Evolutionary conservation across 1,140 invertebrate species (phyloP).

Genomic region (Drosophila subpulchrella): DNA sequence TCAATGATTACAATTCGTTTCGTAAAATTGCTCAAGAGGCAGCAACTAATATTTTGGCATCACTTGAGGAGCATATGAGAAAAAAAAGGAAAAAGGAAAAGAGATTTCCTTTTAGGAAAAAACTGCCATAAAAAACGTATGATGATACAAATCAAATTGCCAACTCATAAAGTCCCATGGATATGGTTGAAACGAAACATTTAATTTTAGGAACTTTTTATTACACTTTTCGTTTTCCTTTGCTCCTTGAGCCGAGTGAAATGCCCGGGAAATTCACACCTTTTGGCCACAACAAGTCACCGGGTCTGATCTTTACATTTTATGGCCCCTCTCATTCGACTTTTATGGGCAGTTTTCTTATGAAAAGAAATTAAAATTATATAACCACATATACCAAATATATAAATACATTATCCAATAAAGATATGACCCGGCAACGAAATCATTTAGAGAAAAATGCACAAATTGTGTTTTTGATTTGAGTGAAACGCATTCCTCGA

Average conservation of each 20-base stretch:
- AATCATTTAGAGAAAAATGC: slow-evolving; percentile 74
- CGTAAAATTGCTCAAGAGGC: slow-evolving; percentile 54
- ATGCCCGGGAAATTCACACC: slow-evolving; percentile 65
- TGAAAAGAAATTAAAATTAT: slow-evolving; percentile 79
- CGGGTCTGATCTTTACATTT: slow-evolving; percentile 51
- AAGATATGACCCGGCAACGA: slow-evolving; percentile 65
- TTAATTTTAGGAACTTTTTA: slow-evolving; percentile 71
- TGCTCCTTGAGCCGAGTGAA: slow-evolving; percentile 62
- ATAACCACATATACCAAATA: slow-evolving; percentile 45
- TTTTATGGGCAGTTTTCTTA: slow-evolving; percentile 72
- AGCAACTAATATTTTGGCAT: slow-evolving; percentile 55
- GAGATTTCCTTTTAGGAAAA: slow-evolving; percentile 33
- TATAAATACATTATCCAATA: slow-evolving; percentile 69
- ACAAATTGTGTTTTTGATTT: slow-evolving; percentile 61
- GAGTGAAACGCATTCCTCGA: slow-evolving; percentile 37
- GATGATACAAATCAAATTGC: slow-evolving; percentile 54
- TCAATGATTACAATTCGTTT: slow-evolving; percentile 68
- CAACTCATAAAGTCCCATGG: slow-evolving; percentile 56
- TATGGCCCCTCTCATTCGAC: slow-evolving; percentile 59
- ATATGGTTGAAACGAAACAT: slow-evolving; percentile 60
- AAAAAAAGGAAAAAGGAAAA: slow-evolving; percentile 20
- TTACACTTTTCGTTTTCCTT: slow-evolving; percentile 58
- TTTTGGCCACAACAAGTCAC: slow-evolving; percentile 75
- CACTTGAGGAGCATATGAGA: slow-evolving; percentile 29
- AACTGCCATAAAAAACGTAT: slow-evolving; percentile 34